Conservation (phyloP, 2,797 vertebrate species). For the Staurois parvus region DNA sequence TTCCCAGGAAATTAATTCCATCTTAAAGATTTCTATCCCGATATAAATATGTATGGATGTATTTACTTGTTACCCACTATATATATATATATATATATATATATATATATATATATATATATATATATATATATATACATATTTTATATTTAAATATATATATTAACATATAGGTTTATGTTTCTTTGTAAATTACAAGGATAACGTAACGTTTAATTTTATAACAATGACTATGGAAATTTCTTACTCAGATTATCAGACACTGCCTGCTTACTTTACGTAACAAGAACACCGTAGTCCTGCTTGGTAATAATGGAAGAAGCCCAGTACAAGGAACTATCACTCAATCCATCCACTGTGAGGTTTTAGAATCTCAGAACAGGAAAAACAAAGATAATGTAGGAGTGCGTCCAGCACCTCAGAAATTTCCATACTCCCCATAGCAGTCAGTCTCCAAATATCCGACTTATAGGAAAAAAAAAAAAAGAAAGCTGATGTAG, state of each 20-base stretch:
- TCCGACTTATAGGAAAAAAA: background rate
- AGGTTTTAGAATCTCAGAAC: background rate
- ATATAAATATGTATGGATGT: constrained; percentile 60
- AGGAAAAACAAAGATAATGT: background rate
- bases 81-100: constrained; percentile 41
- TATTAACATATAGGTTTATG: background rate
- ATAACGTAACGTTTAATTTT: background rate
- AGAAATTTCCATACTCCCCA: background rate
- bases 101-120: constrained; percentile 19
- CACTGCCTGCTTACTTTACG: too few relatives aligned
- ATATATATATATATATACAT: constrained; percentile 25
- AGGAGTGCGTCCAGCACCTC: too few relatives aligned
- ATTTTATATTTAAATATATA: constrained; percentile 32
- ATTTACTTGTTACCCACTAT: constrained; percentile 51
- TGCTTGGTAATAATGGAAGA: background rate
- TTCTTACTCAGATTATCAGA: background rate
- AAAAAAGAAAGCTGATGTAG: background rate
- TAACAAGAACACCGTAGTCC: background rate
- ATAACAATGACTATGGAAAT: background rate
- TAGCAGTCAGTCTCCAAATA: too few relatives aligned
- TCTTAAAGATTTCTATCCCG: constrained; percentile 94
- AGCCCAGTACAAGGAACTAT: background rate
- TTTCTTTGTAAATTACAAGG: background rate
- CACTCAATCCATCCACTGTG: background rate
- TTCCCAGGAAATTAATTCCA: constrained; percentile 96